phyloP scores from a whole-genome alignment of 2,113 vertebrate genomes.

The Notechis scutatus region DNA sequence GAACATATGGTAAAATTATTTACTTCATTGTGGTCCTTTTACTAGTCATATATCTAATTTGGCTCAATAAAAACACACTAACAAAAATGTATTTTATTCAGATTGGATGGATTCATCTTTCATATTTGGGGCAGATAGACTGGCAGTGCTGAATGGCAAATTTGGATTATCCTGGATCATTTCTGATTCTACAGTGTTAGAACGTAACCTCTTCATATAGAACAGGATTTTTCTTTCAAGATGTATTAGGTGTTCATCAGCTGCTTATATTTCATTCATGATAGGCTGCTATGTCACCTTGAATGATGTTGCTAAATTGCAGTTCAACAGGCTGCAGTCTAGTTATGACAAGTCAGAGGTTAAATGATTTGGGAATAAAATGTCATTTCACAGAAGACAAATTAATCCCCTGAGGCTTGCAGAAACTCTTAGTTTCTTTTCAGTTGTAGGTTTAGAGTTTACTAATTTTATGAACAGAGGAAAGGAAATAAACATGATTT shows the following conservation, averaged over 20 bases:
- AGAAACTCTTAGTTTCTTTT: constrained; percentile 65
- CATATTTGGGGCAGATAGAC: background rate
- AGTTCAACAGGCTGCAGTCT: constrained; percentile 51
- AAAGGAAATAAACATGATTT: constrained; percentile 59
- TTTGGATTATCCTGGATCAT: background rate
- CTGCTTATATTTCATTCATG: background rate
- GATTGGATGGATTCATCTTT: background rate
- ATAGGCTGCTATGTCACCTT: constrained; percentile 17
- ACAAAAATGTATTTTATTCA: background rate
- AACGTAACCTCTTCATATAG: background rate
- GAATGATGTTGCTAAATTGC: constrained; percentile 44
- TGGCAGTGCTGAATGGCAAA: background rate
- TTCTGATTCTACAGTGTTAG: background rate
- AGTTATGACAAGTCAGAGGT: constrained; percentile 71
- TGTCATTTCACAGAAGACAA: constrained; percentile 69
- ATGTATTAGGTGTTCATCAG: background rate
- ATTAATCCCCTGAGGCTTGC: constrained; percentile 57
- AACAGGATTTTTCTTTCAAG: background rate
- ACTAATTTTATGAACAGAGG: constrained; percentile 77
- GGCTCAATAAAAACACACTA: background rate
- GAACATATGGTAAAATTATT: background rate
- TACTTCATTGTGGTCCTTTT: background rate
- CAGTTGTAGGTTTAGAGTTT: constrained; percentile 62
- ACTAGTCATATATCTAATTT: background rate
- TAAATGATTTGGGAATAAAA: constrained; percentile 77